Evolutionary conservation across 2,888 invertebrate species (phyloP), one percentile per base, ranked within the genome.

Genomic region (Drosophila falleni): DNA sequence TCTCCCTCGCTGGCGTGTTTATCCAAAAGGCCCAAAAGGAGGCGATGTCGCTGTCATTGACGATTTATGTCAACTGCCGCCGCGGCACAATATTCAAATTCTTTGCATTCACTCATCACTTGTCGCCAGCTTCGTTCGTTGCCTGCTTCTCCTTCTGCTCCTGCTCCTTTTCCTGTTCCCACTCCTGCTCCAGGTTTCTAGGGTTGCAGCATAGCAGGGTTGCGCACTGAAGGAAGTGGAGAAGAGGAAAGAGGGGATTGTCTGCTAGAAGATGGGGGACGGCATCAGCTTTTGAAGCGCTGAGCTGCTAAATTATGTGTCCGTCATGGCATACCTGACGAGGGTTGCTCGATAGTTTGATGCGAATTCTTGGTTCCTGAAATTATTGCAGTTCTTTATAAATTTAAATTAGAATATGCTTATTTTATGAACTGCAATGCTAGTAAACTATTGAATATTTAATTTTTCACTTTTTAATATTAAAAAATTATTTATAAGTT

Each of bases 61-160:
- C 91, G 90, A 91, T 91, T 91, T 91, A 91, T 91, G 91, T 91
- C 91, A 91, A 83, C 80, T 80, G 89, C 81, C 79, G 79, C 74
- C 70, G 85, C 85, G 76, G 89, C 87, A 91, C 80, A 88, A 87
- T 89, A 90, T 91, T 91, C 90, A 91, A 91, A 91, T 91, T 91
- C 91, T 86, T 89, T 81, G 84, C 91, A 90, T 91, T 86, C 86
- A 86, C 89, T 89, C 89, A 88, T 88, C 84, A 84, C 89, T 84
- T 84, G 87, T 89, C 84, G 87, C 56, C 74, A 71, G 61, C 62
- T 47, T n/a, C n/a, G n/a, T n/a, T n/a, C 74, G 56, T 44, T 55
- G 71, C 47, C 61, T 31, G 44, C 41, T 46, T 23, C 61, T 31
- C 35, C 41, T 46, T 23, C 56, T 29, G 56, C 60, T 58, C 56